Percentiles rank a stretch among this genome's conserved stretches.
phyloP scores from a whole-genome alignment of 2,113 vertebrate genomes.

The Odontophorus gujanensis region DNA sequence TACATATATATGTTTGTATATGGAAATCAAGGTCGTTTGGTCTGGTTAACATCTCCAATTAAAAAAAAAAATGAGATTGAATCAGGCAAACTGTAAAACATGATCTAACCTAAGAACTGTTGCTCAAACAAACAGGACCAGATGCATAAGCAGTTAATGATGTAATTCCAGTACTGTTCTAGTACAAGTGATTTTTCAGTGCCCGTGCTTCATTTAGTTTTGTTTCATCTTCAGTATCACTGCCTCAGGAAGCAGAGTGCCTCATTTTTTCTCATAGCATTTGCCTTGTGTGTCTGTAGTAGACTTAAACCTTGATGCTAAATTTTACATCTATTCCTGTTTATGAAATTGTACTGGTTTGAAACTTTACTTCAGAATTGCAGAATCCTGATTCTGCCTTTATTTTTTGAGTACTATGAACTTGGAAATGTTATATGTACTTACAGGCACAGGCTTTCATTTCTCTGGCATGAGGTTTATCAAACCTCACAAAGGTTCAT shows the following conservation, averaged over 20 bases:
- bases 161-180: neutral
- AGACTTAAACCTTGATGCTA: neutral
- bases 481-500: neutral
- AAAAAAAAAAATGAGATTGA: neutral
- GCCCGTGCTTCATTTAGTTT: neutral
- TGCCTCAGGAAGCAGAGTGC: neutral
- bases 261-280: neutral
- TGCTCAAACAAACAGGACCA: neutral
- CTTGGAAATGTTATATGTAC: neutral
- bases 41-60: neutral
- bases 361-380: neutral
- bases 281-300: neutral
- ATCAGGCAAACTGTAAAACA: neutral
- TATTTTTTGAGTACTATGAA: neutral
- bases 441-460: neutral
- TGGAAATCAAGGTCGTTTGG: neutral
- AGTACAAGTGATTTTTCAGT: neutral
- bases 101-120: neutral
- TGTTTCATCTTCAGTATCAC: neutral
- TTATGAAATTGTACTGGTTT: neutral
- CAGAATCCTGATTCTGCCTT: neutral
- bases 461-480: neutral
- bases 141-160: neutral
- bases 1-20: neutral
- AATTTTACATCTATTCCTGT: neutral